phyloP scores from a whole-genome alignment of 2,888 invertebrate genomes.

The Lomographa bimaculata region DNA sequence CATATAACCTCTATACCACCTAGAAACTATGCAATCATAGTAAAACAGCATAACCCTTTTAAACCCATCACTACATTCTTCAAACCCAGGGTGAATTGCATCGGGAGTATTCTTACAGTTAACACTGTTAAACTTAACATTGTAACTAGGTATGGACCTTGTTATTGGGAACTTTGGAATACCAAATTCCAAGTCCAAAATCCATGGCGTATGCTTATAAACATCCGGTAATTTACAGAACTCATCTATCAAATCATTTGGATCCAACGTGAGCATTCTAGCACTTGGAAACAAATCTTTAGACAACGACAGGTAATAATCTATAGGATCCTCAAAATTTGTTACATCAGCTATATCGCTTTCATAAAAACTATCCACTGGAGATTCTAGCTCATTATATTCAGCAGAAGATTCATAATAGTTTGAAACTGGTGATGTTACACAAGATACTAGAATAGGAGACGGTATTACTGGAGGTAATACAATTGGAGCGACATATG shows the following conservation, averaged over 20 bases:
- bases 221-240: conserved; percentile 54
- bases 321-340: conserved; percentile 36
- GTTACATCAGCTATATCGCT: conserved; percentile 1
- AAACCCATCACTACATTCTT: conserved; percentile 53
- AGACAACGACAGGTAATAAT: conserved; percentile 52
- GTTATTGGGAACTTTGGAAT: conserved; percentile 48
- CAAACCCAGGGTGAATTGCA: conserved; percentile 64
- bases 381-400: conserved; percentile 11
- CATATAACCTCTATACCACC: conserved; percentile 61
- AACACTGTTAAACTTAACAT: conserved; percentile 57
- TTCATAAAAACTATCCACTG: conserved; percentile 8
- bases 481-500: conserved; percentile 27
- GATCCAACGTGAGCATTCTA: conserved; percentile 52
- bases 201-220: conserved; percentile 48
- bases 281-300: conserved; percentile 57
- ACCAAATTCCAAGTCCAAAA: conserved; percentile 66
- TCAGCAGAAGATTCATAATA: conserved; percentile 23
- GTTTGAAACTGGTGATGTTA: conserved; percentile 15
- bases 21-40: conserved; percentile 58
- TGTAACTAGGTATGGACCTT: conserved; percentile 55
- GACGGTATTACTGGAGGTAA: conserved; percentile 12
- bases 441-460: conserved; percentile 3
- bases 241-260: conserved; percentile 62
- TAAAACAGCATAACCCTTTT: conserved; percentile 54
- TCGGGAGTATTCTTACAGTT: conserved; percentile 57